Evolutionary conservation across 2,113 vertebrate genomes (phyloP).

Genomic region (Peromyscus maniculatus): DNA sequence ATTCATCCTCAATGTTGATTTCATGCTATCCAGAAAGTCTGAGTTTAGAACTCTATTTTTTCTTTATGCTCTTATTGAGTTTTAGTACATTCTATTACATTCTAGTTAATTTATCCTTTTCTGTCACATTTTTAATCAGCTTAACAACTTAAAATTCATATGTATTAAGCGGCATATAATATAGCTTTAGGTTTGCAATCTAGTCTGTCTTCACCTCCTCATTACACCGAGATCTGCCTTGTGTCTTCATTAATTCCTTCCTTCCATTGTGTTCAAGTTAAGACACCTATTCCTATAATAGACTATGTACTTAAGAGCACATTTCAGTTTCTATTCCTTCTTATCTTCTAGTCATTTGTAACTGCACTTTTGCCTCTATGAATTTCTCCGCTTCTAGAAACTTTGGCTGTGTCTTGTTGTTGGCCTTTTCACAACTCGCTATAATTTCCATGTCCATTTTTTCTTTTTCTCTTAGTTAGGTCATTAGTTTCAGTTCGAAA

Average conservation of each 20-base stretch:
- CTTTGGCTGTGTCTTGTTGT: not conserved
- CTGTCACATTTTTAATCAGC: not conserved
- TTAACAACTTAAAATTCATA: slow-evolving; percentile 12
- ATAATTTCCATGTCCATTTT: slow-evolving; percentile 42
- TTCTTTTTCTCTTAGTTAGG: slow-evolving; percentile 30
- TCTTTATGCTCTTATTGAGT: not conserved
- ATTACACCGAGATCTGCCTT: not conserved
- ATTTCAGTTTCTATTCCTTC: not conserved
- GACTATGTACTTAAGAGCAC: not conserved
- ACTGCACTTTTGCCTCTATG: not conserved
- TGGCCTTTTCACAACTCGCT: not conserved
- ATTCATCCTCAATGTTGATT: not conserved
- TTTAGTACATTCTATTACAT: not conserved
- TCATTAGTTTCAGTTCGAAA: slow-evolving; percentile 10
- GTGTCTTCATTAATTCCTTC: slow-evolving; percentile 28
- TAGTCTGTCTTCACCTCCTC: not conserved
- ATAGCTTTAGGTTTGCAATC: slow-evolving; percentile 14
- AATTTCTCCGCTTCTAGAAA: not conserved
- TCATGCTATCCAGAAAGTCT: not conserved
- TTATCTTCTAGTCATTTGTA: slow-evolving; percentile 36
- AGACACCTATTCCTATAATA: slow-evolving; percentile 22
- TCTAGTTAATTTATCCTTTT: slow-evolving; percentile 45
- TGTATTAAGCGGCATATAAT: not conserved
- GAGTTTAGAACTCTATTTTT: not conserved
- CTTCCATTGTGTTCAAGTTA: not conserved